phyloP scores from a whole-genome alignment of 2,888 invertebrate genomes.

The Andrena camellia region DNA sequence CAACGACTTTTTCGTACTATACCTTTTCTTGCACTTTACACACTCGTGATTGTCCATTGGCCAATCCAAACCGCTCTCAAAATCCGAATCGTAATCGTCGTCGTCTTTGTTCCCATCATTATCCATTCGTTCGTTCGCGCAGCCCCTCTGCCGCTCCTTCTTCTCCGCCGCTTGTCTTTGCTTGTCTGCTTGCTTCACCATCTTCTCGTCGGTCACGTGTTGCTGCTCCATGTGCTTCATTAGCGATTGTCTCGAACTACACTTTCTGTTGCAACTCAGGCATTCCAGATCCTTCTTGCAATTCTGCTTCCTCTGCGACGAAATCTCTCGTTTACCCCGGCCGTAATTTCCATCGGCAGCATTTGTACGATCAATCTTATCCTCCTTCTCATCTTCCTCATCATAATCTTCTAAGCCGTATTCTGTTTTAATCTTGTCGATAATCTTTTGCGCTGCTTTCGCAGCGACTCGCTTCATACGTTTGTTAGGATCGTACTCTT shows the following conservation, averaged over 20 bases:
- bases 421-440: slow-evolving; percentile 83
- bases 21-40: slow-evolving; percentile 82
- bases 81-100: slow-evolving; percentile 82
- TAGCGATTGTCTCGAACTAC: slow-evolving; percentile 80
- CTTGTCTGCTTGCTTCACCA: slow-evolving; percentile 54
- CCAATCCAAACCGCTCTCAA: slow-evolving; percentile 82
- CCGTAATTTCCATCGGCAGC: slow-evolving; percentile 44
- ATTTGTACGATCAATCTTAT: slow-evolving; percentile 61
- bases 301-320: slow-evolving; percentile 59
- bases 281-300: slow-evolving; percentile 78
- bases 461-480: slow-evolving; percentile 83
- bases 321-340: slow-evolving; percentile 48
- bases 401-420: slow-evolving; percentile 77
- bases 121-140: slow-evolving; percentile 43
- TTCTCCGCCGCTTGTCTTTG: slow-evolving; percentile 51
- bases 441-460: slow-evolving; percentile 83
- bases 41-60: slow-evolving; percentile 83
- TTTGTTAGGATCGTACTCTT: slow-evolving; percentile 83
- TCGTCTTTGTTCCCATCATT: slow-evolving; percentile 70
- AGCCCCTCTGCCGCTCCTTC: slow-evolving; percentile 49
- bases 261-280: slow-evolving; percentile 79
- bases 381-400: slow-evolving; percentile 63
- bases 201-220: slow-evolving; percentile 78
- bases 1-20: slow-evolving; percentile 83
- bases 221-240: slow-evolving; percentile 81